Evolutionary conservation across 2,797 vertebrate species (phyloP), one percentile per base, ranked within the genome.

Genomic region (Coreius guichenoti): DNA sequence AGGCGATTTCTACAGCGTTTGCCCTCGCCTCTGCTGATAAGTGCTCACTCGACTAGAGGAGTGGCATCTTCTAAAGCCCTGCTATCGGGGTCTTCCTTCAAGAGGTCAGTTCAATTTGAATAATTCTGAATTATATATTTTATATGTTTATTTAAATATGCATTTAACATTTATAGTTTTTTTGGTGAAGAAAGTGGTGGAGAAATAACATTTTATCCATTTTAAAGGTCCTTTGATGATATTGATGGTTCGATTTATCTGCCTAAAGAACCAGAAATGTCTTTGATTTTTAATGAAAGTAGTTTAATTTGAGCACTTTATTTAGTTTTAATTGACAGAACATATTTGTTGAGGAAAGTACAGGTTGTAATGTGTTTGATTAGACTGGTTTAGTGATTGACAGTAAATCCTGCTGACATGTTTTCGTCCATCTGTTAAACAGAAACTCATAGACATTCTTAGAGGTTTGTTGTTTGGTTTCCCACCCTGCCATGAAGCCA

Each of bases 401-500:
- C 7, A 43, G 26, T 72, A 70, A 70, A 29, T 70, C 13, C 13
- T 6, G 43, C 1, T n/a, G 23, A 11, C 43, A 33, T 43, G 67
- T 58, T 81, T 54, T 12, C 51, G 17, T 26, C 19, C 31, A 36
- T 56, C 49, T 70, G 49, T 73, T 45, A 45, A 82, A 61, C 49
- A 70, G 23, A 81, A 70, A 81, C 43, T 5, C 5, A 0, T 11
- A 21, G 4, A 11, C 43, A 5, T 58, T 77, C 54, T 13, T n/a
- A 3, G 33, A 39, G 33, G 26, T 49, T 31, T 61, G 33, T 31
- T n/a, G n/a, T 72, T 56, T 23, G 51, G 68, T 63, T 33, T 8
- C 19, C 68, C 81, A 36, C 81, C 81, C 70, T 23, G 70, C 56
- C 5, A 5, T 9, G 12, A 23, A 16, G 49, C 73, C 85, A 72